These are phyloP conservation scores for Aphodius granarius DNA, from an alignment of 2,888 invertebrate genomes.

Conservation along the genomic window DNA sequence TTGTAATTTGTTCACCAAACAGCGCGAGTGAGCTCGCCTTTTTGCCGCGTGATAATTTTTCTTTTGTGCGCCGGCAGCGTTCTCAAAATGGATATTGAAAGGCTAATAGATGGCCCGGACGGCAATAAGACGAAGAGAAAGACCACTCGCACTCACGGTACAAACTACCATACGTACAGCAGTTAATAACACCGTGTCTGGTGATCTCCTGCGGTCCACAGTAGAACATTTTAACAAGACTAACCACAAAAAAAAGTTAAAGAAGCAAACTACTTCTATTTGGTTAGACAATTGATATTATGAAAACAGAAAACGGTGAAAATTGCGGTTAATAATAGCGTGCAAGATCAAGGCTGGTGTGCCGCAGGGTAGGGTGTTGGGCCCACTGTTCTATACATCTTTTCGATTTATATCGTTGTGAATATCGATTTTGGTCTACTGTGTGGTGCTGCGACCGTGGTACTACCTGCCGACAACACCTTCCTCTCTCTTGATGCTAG, in stretches of 20 bases:
- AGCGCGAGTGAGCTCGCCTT: background rate
- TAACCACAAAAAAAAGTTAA: too few species aligned
- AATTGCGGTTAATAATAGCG: too few species aligned
- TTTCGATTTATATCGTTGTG: too few species aligned
- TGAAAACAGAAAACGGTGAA: too few species aligned
- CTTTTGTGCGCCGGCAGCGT: background rate
- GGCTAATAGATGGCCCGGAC: background rate
- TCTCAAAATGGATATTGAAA: background rate
- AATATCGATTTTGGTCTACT: too few species aligned
- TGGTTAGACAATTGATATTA: too few species aligned
- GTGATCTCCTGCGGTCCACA: background rate
- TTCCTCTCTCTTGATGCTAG: background rate
- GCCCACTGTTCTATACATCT: too few species aligned
- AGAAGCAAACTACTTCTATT: too few species aligned
- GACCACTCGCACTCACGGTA: background rate
- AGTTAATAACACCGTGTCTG: background rate
- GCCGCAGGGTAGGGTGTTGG: too few species aligned
- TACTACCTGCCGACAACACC: background rate
- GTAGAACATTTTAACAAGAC: too few species aligned
- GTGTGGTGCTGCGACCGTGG: background rate
- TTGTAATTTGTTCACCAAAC: background rate
- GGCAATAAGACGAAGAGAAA: background rate
- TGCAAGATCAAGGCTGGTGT: too few species aligned
- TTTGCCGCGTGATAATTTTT: background rate
- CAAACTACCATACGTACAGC: background rate